Evolutionary conservation across 2,797 vertebrate genomes (phyloP).

Genomic region (Coccyzus lansbergi): DNA sequence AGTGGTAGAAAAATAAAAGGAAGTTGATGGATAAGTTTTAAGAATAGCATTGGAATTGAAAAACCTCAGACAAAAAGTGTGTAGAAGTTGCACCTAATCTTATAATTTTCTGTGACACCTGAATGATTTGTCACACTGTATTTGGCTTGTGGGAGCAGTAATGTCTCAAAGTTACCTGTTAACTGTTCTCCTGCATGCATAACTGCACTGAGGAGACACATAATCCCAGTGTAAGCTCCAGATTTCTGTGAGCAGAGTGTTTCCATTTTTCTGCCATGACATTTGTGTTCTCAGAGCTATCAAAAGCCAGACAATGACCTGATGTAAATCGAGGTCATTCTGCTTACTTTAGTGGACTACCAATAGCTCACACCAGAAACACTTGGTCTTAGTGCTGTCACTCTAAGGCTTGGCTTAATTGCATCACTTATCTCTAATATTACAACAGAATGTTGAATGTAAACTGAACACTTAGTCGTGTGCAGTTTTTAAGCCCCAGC

Average conservation of each 20-base stretch:
- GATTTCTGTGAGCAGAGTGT: not conserved
- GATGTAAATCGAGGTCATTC: rapidly evolving
- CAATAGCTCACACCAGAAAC: not conserved
- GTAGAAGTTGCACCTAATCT: not conserved
- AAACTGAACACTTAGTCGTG: not conserved
- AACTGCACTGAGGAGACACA: not conserved
- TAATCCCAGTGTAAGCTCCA: not conserved
- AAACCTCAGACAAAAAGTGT: not conserved
- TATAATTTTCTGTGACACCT: not conserved
- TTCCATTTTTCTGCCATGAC: not conserved
- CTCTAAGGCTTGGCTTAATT: not conserved
- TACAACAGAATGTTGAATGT: rapidly evolving
- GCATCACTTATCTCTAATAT: no score
- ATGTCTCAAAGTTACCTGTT: not conserved
- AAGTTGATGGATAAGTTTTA: not conserved
- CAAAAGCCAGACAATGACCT: not conserved
- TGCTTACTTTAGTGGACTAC: not conserved
- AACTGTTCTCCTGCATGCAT: not conserved
- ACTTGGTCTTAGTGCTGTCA: not conserved
- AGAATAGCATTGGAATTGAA: not conserved
- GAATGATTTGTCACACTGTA: not conserved
- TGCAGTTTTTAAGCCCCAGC: not conserved
- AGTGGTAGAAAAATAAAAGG: not conserved
- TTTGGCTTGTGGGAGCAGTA: not conserved
- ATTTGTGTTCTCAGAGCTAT: not conserved